Conservation (phyloP, 2,888 invertebrate genomes). For the Yponomeuta plumbellus region DNA sequence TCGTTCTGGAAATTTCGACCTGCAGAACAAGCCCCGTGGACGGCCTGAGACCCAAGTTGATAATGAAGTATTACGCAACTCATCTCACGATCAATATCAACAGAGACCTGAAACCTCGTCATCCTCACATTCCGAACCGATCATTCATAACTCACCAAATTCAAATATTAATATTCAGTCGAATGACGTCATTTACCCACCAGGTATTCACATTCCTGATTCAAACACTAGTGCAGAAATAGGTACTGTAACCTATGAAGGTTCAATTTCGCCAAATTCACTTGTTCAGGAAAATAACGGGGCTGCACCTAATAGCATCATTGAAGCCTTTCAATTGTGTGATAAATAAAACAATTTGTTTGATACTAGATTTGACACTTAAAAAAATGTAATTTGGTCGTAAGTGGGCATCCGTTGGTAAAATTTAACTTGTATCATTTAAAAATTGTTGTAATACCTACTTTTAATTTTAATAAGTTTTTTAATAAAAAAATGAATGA, state of each 20-base stretch:
- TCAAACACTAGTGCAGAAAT: conserved; percentile 18
- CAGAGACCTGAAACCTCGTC: conserved; percentile 17
- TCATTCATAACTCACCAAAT: conserved; percentile 11
- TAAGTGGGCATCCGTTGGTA: conserved; percentile 16
- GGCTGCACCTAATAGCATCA: conserved; percentile 16
- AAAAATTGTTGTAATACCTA: conserved; percentile 15
- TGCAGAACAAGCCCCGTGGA: no score
- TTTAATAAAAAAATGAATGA: conserved; percentile 16
- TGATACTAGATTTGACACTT: conserved; percentile 16
- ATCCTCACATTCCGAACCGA: conserved; percentile 17
- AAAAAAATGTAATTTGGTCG: conserved; percentile 14
- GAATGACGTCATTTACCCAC: conserved; percentile 18
- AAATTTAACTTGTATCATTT: conserved; percentile 17
- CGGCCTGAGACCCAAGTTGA: no score
- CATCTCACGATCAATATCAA: conserved; percentile 16
- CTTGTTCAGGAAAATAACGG: conserved; percentile 15
- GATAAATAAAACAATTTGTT: conserved; percentile 17
- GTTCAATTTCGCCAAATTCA: conserved; percentile 13
- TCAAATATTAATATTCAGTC: conserved; percentile 17
- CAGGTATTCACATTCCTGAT: conserved; percentile 20
- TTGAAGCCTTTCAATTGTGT: conserved; percentile 17
- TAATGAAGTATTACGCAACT: conserved; percentile 18
- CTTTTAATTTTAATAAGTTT: no score
- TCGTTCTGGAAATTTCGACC: no score
- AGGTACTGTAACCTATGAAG: conserved; percentile 18